Base-by-base conservation (phyloP, 2,797 vertebrate genomes). In the Melanogrammus aeglefinus region DNA sequence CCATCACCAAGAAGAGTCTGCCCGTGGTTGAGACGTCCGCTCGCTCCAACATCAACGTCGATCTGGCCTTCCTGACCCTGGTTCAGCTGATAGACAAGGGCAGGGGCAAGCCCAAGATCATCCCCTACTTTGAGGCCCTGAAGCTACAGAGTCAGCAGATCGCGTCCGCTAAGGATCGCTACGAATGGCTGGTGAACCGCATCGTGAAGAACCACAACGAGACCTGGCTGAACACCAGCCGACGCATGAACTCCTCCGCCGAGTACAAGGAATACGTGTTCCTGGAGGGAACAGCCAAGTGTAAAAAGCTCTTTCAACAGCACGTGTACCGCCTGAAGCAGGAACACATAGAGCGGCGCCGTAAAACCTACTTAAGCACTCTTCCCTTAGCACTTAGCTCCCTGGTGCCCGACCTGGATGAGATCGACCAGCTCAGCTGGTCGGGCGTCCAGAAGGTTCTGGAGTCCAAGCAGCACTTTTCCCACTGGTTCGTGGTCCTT, bases 91-190 rank as follows among this genome's bases (percentile, higher is more conserved):
- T 98, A 18, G 98, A 99, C 80, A 95, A 94, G 78, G 93, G 96
- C 88, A 92, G 96, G 29, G 97, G 97, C 1, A 99, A 99, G 81
- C 95, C 96, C 6, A 99, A 99, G 89, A 98, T 99, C 86, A 95
- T 98, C 80, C 97, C 97, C 12, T 99, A 99, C 90, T 99, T 96
- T 78, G 98, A 99, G 87, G 96, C 98, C 0, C 86, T 99, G 73
- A 99, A 99, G 86, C 98, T 98, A 85, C 97, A 99, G 86, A 99
- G 97, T 86, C 97, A 99, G 82, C 97, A 98, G 88, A 99, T 99
- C 33, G 98, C 97, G 6, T 95, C 96, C 0, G 96, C 97, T 7
- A 99, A 99, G 88, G 98, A 99, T 91, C 96, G 93, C 75, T 99
- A 99, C 29, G 98, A 99, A 88, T 98, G 96, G 96, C 91, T 98